Evolutionary conservation across 2,797 vertebrate species (phyloP).

Genomic region (Ammospiza maritima): DNA sequence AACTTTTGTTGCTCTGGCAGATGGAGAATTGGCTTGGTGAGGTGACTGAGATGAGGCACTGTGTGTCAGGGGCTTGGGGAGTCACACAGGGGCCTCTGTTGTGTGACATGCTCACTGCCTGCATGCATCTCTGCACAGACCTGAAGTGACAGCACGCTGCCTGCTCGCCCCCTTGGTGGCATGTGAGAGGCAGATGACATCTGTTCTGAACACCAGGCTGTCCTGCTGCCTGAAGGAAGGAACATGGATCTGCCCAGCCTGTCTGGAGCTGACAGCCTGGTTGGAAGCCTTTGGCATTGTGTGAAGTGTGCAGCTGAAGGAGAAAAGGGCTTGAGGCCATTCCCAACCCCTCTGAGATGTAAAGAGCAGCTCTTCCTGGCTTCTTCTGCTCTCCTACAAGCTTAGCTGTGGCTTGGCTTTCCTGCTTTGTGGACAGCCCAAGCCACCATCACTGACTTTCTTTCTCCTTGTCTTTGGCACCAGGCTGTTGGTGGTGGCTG

Average conservation of each 20-base stretch:
- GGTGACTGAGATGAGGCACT: background rate
- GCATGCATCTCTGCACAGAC: background rate
- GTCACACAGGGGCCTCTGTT: background rate
- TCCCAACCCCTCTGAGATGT: background rate
- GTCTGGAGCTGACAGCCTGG: background rate
- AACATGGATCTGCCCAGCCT: background rate
- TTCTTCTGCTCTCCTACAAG: background rate
- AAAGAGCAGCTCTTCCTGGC: background rate
- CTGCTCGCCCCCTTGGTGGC: fast-evolving
- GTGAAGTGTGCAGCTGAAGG: background rate
- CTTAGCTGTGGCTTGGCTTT: background rate
- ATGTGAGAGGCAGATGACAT: background rate
- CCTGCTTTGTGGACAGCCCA: background rate
- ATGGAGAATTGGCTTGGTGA: background rate
- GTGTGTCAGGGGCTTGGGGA: background rate
- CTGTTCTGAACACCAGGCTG: background rate
- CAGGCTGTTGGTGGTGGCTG: background rate
- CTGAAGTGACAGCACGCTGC: background rate
- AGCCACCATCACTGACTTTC: background rate
- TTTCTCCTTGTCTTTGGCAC: background rate
- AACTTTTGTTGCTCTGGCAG: background rate
- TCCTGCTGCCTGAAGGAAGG: background rate
- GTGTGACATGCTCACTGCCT: background rate
- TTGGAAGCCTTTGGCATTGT: background rate
- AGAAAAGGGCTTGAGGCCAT: background rate